phyloP scores from a whole-genome alignment of 2,797 vertebrate genomes.

The Scomberomorus guttatus region DNA sequence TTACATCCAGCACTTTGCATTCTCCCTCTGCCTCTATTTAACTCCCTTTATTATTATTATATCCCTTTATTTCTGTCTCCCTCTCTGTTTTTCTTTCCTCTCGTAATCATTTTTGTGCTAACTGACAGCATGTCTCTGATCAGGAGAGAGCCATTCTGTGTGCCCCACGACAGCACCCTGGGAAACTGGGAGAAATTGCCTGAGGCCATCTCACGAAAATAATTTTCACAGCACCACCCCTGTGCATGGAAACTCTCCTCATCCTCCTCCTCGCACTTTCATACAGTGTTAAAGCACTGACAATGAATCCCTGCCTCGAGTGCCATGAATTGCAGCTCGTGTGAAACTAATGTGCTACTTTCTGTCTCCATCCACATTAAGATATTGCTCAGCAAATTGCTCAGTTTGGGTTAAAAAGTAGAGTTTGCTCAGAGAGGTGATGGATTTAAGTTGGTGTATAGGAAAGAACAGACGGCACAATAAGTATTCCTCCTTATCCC shows the following conservation, averaged over 20 bases:
- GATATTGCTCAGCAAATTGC: conserved; percentile 42
- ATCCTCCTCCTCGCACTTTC: conserved; percentile 44
- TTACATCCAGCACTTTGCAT: not conserved
- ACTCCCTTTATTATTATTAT: too few relatives aligned
- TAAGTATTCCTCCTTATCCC: not conserved
- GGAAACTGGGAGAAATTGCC: conserved; percentile 26
- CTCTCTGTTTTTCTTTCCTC: not conserved
- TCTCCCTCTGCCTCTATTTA: conserved; percentile 31
- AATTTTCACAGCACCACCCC: conserved; percentile 48
- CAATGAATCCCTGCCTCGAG: conserved; percentile 40
- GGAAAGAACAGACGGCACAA: conserved; percentile 26
- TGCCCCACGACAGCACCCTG: conserved; percentile 11
- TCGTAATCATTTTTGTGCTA: conserved; percentile 13
- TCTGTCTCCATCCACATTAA: conserved; percentile 43
- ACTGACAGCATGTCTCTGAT: conserved; percentile 35
- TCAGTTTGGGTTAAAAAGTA: conserved; percentile 36
- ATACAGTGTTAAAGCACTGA: conserved; percentile 23
- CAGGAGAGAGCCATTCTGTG: conserved; percentile 10
- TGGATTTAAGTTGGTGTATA: conserved; percentile 4
- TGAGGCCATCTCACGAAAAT: conserved; percentile 49
- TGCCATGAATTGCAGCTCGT: conserved; percentile 55
- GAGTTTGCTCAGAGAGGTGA: conserved; percentile 21
- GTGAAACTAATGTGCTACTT: conserved; percentile 44
- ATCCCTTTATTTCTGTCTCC: not conserved
- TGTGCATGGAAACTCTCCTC: conserved; percentile 42